Percentiles rank a stretch among this genome's conserved stretches.
phyloP scores from a whole-genome alignment of 2,797 vertebrate genomes.

The Bovichtus variegatus region DNA sequence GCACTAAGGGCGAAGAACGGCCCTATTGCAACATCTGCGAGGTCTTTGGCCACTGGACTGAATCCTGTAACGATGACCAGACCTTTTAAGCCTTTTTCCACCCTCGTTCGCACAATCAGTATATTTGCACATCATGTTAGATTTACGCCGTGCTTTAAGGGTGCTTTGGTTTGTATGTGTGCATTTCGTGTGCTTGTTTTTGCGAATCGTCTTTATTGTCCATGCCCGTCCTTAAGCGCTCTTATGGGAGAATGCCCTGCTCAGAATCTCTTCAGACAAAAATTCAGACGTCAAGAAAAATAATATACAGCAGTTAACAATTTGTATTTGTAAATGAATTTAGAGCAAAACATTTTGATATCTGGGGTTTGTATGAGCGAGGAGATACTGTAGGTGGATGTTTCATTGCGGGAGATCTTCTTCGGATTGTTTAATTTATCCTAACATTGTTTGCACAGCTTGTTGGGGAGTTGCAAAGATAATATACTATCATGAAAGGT shows the following conservation, averaged over 20 bases:
- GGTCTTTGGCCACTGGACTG: slow-evolving; percentile 95
- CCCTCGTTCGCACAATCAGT: slow-evolving; percentile 65
- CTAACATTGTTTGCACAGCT: slow-evolving; percentile 72
- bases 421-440: slow-evolving; percentile 70
- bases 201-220: slow-evolving; percentile 54
- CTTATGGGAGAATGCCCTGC: slow-evolving; percentile 51
- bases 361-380: slow-evolving; percentile 49
- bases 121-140: slow-evolving; percentile 76
- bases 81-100: slow-evolving; percentile 88
- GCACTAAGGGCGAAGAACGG: slow-evolving; percentile 90
- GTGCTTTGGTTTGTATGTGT: slow-evolving; percentile 60
- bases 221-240: slow-evolving; percentile 71
- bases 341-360: slow-evolving; percentile 31
- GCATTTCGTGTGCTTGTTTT: slow-evolving; percentile 67
- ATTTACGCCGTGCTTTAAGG: slow-evolving; percentile 61
- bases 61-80: slow-evolving; percentile 95
- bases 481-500: slow-evolving; percentile 60
- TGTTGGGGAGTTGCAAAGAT: slow-evolving; percentile 60
- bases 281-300: slow-evolving; percentile 29
- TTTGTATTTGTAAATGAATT: slow-evolving; percentile 44
- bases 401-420: slow-evolving; percentile 46
- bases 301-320: slow-evolving; percentile 13
- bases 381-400: slow-evolving; percentile 37
- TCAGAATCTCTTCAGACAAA: slow-evolving; percentile 41
- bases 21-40: slow-evolving; percentile 98